Evolutionary conservation across 2,113 vertebrate genomes (phyloP), one percentile per base, ranked within the genome.

Genomic region (Dryoscopus gambensis): DNA sequence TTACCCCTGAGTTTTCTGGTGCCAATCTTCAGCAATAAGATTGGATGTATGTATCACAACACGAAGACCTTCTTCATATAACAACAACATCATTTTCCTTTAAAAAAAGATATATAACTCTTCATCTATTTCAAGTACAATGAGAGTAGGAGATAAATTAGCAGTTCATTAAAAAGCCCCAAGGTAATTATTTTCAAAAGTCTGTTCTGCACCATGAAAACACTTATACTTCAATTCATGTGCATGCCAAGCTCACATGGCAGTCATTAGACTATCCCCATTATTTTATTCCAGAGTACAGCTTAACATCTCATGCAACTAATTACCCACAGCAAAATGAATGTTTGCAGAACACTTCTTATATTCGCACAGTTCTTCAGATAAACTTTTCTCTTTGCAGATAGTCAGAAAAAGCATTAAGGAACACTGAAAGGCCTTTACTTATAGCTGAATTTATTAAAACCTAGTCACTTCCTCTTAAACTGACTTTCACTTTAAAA

Each of bases 81-180:
- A 98, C 79, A 99, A 94, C 39, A 99, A 84, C 99, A 99, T 99
- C 99, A 99, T 99, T 97, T 99, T 99, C 97, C 99, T 99, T 94
- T 13, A 21, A 87, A 89, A 84, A 82, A 28, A 42, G 1, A 62
- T 12, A 87, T 1, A 57, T 19, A 83, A 40, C 6, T n/a, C 49
- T 67, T 44, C 3, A 14, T 39, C 18, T 73, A 53, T 35, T 86
- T 70, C 18, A 84, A 76, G 30, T 39, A 73, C 19, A 37, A 15
- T 27, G 8, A 55, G 21, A 35, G 12, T 35, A 42, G 65, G 39
- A 17, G 3, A 53, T 9, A 70, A 80, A 84, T 44, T 59, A 76
- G 39, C 60, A 62, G 33, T 10, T 52, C 4, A 52, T 39, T 57
- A 42, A 49, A 87, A 69, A 33, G 11, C 8, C 55, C 31, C 69